Evolutionary conservation across 2,797 vertebrate species (phyloP).

Genomic region (Poecilia velifera): DNA sequence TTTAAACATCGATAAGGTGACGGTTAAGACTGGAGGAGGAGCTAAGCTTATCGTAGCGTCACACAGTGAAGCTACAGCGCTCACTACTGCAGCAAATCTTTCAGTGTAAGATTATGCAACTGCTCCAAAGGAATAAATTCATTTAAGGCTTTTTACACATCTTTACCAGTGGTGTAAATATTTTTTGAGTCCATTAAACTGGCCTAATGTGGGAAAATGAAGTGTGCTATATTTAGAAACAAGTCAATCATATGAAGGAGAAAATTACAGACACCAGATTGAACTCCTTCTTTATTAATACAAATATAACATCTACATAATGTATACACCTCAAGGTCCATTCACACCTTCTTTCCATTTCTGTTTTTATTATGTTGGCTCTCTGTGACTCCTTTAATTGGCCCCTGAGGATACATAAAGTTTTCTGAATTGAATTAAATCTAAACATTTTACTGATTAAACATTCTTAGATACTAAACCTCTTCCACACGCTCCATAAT

Average conservation of each 20-base stretch:
- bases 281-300: neutral
- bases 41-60: neutral
- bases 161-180: neutral
- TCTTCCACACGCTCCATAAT: neutral
- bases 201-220: neutral
- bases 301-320: neutral
- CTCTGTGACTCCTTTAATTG: too few relatives aligned
- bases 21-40: neutral
- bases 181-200: neutral
- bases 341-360: too few relatives aligned
- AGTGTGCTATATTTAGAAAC: neutral
- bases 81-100: neutral
- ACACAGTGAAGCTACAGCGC: neutral
- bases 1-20: neutral
- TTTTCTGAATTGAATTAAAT: too few relatives aligned
- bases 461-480: neutral
- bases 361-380: too few relatives aligned
- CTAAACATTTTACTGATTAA: neutral
- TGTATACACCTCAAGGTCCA: too few relatives aligned
- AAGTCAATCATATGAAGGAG: neutral
- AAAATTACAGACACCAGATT: neutral
- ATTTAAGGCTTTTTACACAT: neutral
- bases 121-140: neutral
- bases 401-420: too few relatives aligned
- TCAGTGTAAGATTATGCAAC: neutral